phyloP scores from a whole-genome alignment of 2,797 vertebrate genomes.

The Sebastes ruberrimus region DNA sequence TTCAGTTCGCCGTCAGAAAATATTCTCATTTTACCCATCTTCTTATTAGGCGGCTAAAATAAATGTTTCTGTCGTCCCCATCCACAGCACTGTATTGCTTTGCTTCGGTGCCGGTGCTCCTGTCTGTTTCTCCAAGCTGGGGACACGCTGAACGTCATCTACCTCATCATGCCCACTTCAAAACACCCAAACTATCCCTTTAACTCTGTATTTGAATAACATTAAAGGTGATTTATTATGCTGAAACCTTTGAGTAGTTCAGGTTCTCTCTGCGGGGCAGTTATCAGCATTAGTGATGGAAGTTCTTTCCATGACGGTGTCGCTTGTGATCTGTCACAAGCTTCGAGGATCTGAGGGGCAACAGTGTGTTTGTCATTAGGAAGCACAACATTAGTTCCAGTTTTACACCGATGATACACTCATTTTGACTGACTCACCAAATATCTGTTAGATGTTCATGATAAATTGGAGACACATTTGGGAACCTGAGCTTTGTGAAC shows the following conservation, averaged over 20 bases:
- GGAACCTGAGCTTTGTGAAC: constrained; percentile 13
- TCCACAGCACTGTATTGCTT: too few species aligned
- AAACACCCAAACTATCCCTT: too few species aligned
- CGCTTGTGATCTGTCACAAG: constrained; percentile 13
- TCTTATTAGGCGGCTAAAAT: too few species aligned
- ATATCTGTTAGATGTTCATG: constrained; percentile 7
- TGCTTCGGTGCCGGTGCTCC: too few species aligned
- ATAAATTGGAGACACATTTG: neutral
- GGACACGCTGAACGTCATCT: too few species aligned
- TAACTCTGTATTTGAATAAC: neutral
- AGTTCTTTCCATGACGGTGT: neutral
- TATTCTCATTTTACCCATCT: too few species aligned
- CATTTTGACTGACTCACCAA: neutral
- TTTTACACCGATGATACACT: neutral
- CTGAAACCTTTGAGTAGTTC: neutral
- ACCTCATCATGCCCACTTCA: too few species aligned
- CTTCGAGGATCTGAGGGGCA: neutral
- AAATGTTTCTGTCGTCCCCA: too few species aligned
- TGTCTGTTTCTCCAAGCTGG: too few species aligned
- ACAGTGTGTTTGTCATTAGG: constrained; percentile 11
- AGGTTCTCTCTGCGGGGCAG: neutral
- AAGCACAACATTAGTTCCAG: constrained; percentile 6
- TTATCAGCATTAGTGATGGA: neutral
- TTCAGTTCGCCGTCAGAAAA: too few species aligned
- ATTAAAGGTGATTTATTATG: neutral